A percentile compares a stretch with the other conserved stretches of the same genome.
Conservation (phyloP, 2,888 invertebrate genomes). For the Heliconius sara region DNA sequence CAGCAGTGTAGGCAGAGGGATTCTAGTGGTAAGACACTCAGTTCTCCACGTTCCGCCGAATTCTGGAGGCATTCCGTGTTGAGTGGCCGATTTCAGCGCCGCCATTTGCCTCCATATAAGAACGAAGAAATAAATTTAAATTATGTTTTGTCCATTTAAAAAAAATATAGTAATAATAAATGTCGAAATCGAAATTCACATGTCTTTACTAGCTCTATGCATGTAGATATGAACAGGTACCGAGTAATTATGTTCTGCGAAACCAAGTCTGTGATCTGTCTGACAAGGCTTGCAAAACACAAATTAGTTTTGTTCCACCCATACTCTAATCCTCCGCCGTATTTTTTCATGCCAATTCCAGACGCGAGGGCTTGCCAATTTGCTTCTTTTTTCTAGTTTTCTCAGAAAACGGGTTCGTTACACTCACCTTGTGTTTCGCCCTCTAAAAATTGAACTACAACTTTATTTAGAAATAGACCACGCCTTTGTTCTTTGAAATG, state of each 20-base stretch:
- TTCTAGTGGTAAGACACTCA: too few relatives aligned
- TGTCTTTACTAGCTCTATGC: background rate
- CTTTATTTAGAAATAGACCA: slow-evolving; percentile 39
- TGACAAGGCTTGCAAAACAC: slow-evolving; percentile 26
- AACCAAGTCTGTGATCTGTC: slow-evolving; percentile 12
- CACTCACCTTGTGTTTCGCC: slow-evolving; percentile 64
- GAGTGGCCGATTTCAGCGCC: too few relatives aligned
- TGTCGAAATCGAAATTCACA: background rate
- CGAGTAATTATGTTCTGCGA: slow-evolving; percentile 11
- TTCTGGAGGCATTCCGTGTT: too few relatives aligned
- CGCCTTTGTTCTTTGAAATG: slow-evolving; percentile 34
- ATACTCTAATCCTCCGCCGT: slow-evolving; percentile 39
- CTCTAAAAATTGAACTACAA: slow-evolving; percentile 52
- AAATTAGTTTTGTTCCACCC: slow-evolving; percentile 38
- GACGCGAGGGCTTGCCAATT: slow-evolving; percentile 71
- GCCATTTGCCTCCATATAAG: too few relatives aligned
- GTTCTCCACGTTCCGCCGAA: too few relatives aligned
- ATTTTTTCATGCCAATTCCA: slow-evolving; percentile 67
- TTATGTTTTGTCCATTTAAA: too few relatives aligned
- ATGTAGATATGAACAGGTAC: background rate
- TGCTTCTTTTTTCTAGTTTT: slow-evolving; percentile 64
- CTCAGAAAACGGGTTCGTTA: slow-evolving; percentile 66
- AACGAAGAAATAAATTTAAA: too few relatives aligned
- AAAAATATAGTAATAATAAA: slow-evolving; percentile 2
- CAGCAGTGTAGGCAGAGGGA: too few relatives aligned